These are phyloP conservation scores for Scaptomyza pallida DNA, from an alignment of 1,140 invertebrate species.

Conservation along the genomic window DNA sequence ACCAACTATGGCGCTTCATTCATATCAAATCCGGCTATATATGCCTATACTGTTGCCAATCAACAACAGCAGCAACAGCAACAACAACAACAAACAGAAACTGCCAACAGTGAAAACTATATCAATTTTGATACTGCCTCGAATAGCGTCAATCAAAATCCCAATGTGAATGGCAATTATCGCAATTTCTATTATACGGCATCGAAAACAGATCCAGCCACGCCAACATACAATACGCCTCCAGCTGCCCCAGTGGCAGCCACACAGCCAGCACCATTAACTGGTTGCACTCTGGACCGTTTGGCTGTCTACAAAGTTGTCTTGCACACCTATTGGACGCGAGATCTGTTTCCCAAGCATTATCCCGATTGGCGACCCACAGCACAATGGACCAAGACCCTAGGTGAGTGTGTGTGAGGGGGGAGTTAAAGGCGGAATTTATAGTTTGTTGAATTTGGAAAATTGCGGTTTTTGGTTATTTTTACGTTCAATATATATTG, in stretches of 20 bases:
- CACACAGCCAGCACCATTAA: constrained; percentile 69
- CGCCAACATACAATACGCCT: constrained; percentile 37
- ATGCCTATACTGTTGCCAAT: constrained; percentile 66
- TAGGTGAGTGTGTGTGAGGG: constrained; percentile 91
- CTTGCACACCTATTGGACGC: constrained; percentile 95
- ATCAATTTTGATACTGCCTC: constrained; percentile 62
- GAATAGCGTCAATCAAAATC: constrained; percentile 56
- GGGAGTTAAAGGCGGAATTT: too few species aligned
- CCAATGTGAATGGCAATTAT: constrained; percentile 51
- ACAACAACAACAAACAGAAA: constrained; percentile 27
- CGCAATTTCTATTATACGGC: constrained; percentile 74
- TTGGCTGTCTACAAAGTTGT: constrained; percentile 93
- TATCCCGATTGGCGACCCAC: constrained; percentile 95
- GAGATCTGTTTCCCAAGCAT: constrained; percentile 94
- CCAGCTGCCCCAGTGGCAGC: constrained; percentile 25
- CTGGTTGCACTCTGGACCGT: constrained; percentile 86
- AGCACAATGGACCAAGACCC: constrained; percentile 95
- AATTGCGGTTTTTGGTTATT: too few species aligned
- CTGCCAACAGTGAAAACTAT: constrained; percentile 39
- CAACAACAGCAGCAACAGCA: constrained; percentile 35
- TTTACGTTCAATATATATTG: too few species aligned
- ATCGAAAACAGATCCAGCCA: constrained; percentile 30
- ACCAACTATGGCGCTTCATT: constrained; percentile 67
- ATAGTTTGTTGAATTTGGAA: background rate
- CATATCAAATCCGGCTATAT: constrained; percentile 75